Percentiles rank a stretch among this genome's conserved stretches.
Evolutionary conservation across 2,888 invertebrate species (phyloP).

Genomic region (Piscicola geometra): DNA sequence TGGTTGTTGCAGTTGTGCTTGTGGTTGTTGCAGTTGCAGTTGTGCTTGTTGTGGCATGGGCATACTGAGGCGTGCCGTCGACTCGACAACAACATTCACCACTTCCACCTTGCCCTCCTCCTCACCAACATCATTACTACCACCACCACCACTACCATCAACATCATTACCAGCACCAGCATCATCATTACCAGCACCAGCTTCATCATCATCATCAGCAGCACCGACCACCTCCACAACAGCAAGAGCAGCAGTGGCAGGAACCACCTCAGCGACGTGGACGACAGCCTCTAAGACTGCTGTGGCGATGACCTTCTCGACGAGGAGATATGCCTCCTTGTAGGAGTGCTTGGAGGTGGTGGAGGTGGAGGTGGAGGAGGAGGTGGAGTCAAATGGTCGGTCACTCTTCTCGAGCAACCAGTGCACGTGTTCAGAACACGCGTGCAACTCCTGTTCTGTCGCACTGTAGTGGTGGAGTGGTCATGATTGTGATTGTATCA

Average conservation of each 20-base stretch:
- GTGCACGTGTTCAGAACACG: slow-evolving; percentile 19
- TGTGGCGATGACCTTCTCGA: background rate
- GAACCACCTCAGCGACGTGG: too few species aligned
- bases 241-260: background rate
- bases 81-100: too few species aligned
- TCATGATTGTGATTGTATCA: too few species aligned
- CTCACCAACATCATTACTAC: background rate
- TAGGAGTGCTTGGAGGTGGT: background rate
- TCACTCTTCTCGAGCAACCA: slow-evolving; percentile 18
- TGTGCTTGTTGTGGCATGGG: too few species aligned
- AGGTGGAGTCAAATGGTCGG: background rate
- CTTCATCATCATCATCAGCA: background rate
- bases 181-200: background rate
- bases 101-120: background rate
- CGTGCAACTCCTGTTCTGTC: too few species aligned
- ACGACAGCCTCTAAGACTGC: background rate
- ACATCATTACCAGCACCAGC: background rate
- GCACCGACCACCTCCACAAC: background rate
- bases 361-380: background rate
- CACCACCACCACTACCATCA: background rate
- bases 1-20: background rate
- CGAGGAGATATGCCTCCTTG: background rate
- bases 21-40: too few species aligned
- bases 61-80: too few species aligned
- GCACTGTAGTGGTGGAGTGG: too few species aligned